Evolutionary conservation across 2,888 invertebrate genomes (phyloP), one percentile per base, ranked within the genome.

Genomic region (Leptopilina myrica): DNA sequence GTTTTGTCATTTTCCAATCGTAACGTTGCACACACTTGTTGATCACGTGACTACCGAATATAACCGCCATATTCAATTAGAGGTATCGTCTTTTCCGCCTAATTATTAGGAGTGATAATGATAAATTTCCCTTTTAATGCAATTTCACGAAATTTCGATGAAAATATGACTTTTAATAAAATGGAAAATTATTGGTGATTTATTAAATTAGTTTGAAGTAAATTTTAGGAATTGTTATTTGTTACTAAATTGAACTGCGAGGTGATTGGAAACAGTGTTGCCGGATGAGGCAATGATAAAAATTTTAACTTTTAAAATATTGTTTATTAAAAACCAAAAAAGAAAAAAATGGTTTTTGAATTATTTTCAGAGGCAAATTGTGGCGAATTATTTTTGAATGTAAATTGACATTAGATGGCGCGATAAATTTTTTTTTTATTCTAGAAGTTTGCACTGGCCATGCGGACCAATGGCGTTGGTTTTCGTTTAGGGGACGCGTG

Each of bases 51-150:
- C 33, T 40, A 56, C 33, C 12, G 46, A 11, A 49, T 9, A 20
- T n/a, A 73, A 73, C 73, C 73, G 73, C 73, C 73, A 73, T 73
- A 73, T 73, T 73, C 73, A 73, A 73, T 73, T 73, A 73, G 8
- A 56, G 26, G 7, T 46, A 46, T 8, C 1, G 49, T 26, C 56
- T 40, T 73, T 73, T 73, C 73, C 73, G 73, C 73, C 53, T 26
- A 12, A 64, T 26, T 64, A 64, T 33, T 33, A n/a, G 5, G 4
- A 33, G 5, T 33, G 3, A 33, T 33, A 20, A 20, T 20, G 20
- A 33, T 33, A 33, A 33, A 33, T 33, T 33, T 33, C 2, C 3
- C 33, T 2, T 2, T 33, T 33, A 33, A 33, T 5, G 2, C 1
- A 33, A 33, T 33, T 33, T 33, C 1, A 33, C 33, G 5, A 5